Conservation (phyloP, 35 echinoderm and acorn worm genomes). For the Ophioderma brevispina region DNA sequence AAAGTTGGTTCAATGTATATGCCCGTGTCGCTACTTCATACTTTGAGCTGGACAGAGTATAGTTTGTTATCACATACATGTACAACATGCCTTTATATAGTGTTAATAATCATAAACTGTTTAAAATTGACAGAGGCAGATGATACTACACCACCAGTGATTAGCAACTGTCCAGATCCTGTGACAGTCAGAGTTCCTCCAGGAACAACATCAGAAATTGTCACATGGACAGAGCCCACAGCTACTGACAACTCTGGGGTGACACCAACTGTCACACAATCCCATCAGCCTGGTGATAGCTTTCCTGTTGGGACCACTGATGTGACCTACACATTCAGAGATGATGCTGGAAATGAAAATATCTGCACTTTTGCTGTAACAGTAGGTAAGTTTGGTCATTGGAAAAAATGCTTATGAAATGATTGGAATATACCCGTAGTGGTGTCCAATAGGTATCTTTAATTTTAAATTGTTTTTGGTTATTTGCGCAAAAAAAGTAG, state of each 20-base stretch:
- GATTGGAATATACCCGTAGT: too few species aligned
- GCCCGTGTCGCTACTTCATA: too few species aligned
- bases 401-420: too few species aligned
- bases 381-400: constrained; percentile 1
- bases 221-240: constrained; percentile 40
- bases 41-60: too few species aligned
- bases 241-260: constrained; percentile 59
- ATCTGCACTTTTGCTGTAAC: constrained; percentile 37
- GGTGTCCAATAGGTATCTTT: too few species aligned
- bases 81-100: too few species aligned
- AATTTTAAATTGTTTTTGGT: too few species aligned
- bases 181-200: background rate
- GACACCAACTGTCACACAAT: background rate
- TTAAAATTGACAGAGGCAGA: too few species aligned
- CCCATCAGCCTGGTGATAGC: background rate
- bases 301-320: constrained; percentile 13
- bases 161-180: constrained; percentile 36
- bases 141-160: constrained; percentile 32
- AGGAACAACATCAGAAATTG: background rate
- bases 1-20: too few species aligned
- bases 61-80: too few species aligned
- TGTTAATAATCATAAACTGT: too few species aligned
- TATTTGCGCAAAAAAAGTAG: too few species aligned
- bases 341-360: constrained; percentile 6
- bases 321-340: constrained; percentile 38